phyloP scores from a whole-genome alignment of 1,140 invertebrate species.

The Tetramorium parvispinum region DNA sequence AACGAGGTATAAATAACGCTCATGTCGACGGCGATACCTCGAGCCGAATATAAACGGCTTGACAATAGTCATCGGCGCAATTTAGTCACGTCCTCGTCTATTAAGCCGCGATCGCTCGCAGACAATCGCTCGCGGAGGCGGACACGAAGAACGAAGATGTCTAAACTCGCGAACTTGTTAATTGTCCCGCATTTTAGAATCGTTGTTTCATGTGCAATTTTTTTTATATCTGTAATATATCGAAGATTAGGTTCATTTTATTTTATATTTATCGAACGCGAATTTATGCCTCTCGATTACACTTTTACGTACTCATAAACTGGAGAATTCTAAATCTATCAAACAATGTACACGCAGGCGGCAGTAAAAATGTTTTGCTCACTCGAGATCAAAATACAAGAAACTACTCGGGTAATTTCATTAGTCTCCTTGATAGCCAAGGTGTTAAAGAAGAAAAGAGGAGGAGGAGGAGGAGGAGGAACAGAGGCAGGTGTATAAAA shows the following conservation, averaged over 20 bases:
- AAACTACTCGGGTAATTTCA: constrained; percentile 9
- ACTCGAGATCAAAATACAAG: not conserved
- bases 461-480: not conserved
- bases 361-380: not conserved
- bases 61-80: not conserved
- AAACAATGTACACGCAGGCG: not conserved
- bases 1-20: constrained; percentile 33
- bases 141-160: not conserved
- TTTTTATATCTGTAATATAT: not conserved
- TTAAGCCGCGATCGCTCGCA: constrained; percentile 2
- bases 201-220: no score
- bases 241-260: not conserved
- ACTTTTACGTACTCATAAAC: not conserved
- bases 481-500: constrained; percentile 23
- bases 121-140: not conserved
- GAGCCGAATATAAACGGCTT: constrained; percentile 16
- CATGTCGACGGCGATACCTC: constrained; percentile 17
- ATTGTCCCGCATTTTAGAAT: not conserved
- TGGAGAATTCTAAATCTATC: not conserved
- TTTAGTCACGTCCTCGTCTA: constrained; percentile 3
- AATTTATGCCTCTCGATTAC: not conserved
- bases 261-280: not conserved
- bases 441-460: not conserved
- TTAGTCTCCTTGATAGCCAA: not conserved
- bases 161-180: not conserved